Conservation (phyloP, 1,140 invertebrate genomes). For the Vollenhovia emeryi region DNA sequence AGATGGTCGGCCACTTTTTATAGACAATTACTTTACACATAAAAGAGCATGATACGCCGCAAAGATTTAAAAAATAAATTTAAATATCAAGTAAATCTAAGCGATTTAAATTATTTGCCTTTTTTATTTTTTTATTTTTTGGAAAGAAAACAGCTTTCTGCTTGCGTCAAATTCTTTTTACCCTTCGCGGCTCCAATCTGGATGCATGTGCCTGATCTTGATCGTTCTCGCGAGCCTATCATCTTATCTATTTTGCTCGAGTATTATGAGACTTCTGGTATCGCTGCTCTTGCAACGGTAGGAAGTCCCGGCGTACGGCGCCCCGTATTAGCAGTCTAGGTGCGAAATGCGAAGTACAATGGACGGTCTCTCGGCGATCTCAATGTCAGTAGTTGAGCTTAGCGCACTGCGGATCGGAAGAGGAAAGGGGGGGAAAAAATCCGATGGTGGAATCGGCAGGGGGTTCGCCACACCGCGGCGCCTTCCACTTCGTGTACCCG, state of each 20-base stretch:
- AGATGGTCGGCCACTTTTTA: too few species aligned
- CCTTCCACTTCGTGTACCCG: constrained; percentile 50
- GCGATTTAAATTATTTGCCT: neutral
- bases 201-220: neutral
- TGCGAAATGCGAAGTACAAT: constrained; percentile 70
- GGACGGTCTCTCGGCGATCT: constrained; percentile 66
- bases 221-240: neutral
- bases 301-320: constrained; percentile 6
- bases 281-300: constrained; percentile 8
- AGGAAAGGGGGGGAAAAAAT: constrained; percentile 51
- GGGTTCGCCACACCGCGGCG: neutral
- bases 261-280: neutral
- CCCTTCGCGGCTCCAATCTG: neutral
- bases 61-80: neutral
- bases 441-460: constrained; percentile 57
- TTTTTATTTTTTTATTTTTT: neutral
- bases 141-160: neutral
- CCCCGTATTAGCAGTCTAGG: constrained; percentile 76
- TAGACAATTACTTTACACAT: neutral
- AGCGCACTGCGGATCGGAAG: constrained; percentile 52
- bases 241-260: neutral
- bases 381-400: constrained; percentile 66
- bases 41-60: neutral
- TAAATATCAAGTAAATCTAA: neutral
- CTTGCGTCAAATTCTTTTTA: neutral